Base-by-base conservation (phyloP, 2,888 invertebrate genomes). In the Sarcophaga carnaria region DNA sequence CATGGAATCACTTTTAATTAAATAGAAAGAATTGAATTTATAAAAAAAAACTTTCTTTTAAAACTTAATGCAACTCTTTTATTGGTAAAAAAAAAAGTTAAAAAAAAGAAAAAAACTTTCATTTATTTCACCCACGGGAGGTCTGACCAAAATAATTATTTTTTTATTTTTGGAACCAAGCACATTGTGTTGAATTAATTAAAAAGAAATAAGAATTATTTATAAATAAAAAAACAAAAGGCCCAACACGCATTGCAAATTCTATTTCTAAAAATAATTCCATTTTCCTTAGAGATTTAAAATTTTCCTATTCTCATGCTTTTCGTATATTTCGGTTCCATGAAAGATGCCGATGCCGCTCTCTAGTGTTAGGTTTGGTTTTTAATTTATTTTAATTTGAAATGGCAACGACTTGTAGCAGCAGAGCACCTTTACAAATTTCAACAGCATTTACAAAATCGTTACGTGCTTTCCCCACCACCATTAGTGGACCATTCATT, bases 321-420 rank as follows among this genome's bases (percentile, higher is more conserved):
- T 37, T 37, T 37, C 37, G 6, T 37, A 37, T 37, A 37, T 37
- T 37, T 37, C 8, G 8, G 10, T 37, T 37, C 37, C 37, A 37
- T 37, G 37, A 37, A 37, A 37, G 37, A 37, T 10, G 37, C 37
- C 25, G 37, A 37, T 37, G 37, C 37, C 25, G 64, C 3, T 77
- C 59, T 27, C 2, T 62, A 37, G 37, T 1, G 37, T 8, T 37
- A 6, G 6, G 37, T 37, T 37, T 37, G 37, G 8, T 37, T 37
- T 37, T 37, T 45, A 45, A 64, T 37, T 47, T 25, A 45, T 79
- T 66, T 2, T 27, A 76, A 45, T 66, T 22, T 64, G 3, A 66
- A 62, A 62, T 81, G 75, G 62, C 81, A 86, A 71, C 78, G 25
- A 49, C 22, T 79, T 74, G 76, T 67, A 62, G 59, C n/a, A 80